A percentile compares a stretch with the other conserved stretches of the same genome.
phyloP scores from a whole-genome alignment of 2,888 invertebrate genomes.

The Diloba caeruleocephala region DNA sequence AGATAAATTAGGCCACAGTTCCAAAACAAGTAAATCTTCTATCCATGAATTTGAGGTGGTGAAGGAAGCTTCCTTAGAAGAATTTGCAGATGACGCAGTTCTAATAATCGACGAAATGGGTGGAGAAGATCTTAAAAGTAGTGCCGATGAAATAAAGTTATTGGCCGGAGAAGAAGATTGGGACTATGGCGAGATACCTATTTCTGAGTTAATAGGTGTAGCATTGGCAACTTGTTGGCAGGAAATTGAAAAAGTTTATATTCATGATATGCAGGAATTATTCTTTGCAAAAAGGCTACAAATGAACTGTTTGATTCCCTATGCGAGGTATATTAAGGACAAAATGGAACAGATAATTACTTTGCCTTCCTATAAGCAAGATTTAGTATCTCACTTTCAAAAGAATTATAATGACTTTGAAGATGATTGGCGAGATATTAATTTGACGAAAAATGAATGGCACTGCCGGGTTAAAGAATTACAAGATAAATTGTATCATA shows the following conservation, averaged over 20 bases:
- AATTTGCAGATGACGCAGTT: constrained; percentile 51
- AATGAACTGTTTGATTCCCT: constrained; percentile 88
- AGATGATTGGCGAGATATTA: constrained; percentile 87
- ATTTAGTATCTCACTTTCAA: constrained; percentile 88
- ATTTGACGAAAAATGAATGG: constrained; percentile 90
- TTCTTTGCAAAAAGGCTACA: constrained; percentile 89
- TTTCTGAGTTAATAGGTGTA: constrained; percentile 70
- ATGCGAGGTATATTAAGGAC: constrained; percentile 85
- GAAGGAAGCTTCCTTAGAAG: constrained; percentile 64
- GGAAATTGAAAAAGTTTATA: constrained; percentile 82
- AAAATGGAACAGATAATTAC: constrained; percentile 88
- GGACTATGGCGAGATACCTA: constrained; percentile 81
- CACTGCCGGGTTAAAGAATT: constrained; percentile 88
- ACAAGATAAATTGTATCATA: constrained; percentile 84
- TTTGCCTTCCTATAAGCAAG: constrained; percentile 89
- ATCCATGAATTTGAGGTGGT: constrained; percentile 65
- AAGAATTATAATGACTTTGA: constrained; percentile 89
- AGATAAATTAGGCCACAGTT: constrained; percentile 66
- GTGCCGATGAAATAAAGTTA: constrained; percentile 64
- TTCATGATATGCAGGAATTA: constrained; percentile 87
- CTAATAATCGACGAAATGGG: constrained; percentile 54
- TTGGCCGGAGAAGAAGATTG: constrained; percentile 83
- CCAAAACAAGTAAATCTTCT: constrained; percentile 68
- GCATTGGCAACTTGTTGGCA: constrained; percentile 87
- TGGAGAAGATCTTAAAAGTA: constrained; percentile 55